Percentiles rank a stretch among this genome's conserved stretches.
These are phyloP conservation scores for Cantharis lateralis DNA, from an alignment of 2,888 invertebrate species.

Conservation along the genomic window DNA sequence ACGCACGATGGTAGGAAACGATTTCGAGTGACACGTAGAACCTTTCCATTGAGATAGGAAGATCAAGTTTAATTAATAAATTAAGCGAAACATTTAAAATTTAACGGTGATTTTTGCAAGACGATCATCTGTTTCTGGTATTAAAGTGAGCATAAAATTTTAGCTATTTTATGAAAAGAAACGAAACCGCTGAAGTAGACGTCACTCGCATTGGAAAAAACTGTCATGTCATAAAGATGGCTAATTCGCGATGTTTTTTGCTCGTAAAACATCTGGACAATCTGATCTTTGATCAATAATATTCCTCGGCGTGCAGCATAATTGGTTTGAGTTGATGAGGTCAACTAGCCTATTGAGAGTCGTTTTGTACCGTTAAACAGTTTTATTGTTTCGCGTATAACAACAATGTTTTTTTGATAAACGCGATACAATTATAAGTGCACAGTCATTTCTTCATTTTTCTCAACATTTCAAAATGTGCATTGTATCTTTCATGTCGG, in stretches of 20 bases:
- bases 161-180: not conserved
- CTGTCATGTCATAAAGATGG: not conserved
- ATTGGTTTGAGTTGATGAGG: not conserved
- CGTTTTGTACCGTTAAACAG: not conserved
- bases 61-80: not conserved
- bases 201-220: not conserved
- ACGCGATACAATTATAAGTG: not conserved
- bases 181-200: not conserved
- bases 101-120: not conserved
- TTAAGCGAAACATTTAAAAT: not conserved
- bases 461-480: not conserved
- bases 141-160: not conserved
- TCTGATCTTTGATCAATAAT: constrained; percentile 1
- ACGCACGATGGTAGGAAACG: no score
- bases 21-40: not conserved
- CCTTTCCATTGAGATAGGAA: not conserved
- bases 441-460: not conserved
- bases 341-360: constrained; percentile 1
- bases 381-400: not conserved
- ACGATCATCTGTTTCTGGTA: not conserved
- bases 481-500: not conserved
- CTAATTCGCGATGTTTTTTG: not conserved
- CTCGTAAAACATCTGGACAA: not conserved
- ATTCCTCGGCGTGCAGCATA: not conserved
- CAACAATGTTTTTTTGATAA: not conserved